phyloP scores from a whole-genome alignment of 2,113 vertebrate genomes.

The Ornithorhynchus anatinus region DNA sequence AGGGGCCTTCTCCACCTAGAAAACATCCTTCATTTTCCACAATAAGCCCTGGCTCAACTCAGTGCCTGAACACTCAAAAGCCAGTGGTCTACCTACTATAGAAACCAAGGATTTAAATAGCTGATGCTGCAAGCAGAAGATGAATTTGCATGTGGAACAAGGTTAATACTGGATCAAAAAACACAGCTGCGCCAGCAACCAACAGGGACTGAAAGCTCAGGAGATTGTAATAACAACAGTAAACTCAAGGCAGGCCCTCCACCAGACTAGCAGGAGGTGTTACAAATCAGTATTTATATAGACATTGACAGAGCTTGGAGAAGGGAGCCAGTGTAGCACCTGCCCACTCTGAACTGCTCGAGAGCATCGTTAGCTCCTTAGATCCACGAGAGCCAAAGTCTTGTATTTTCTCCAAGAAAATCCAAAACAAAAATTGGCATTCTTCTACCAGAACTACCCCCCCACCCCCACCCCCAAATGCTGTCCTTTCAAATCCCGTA shows the following conservation, averaged over 20 bases:
- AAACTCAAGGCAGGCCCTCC: neutral
- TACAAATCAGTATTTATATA: neutral
- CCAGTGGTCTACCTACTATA: neutral
- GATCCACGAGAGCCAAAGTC: neutral
- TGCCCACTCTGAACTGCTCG: neutral
- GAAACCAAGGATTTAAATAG: neutral
- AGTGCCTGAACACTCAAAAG: too few relatives aligned
- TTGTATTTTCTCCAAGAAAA: neutral
- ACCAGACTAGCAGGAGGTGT: neutral
- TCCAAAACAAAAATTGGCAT: neutral
- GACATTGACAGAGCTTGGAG: neutral
- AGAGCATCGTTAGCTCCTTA: neutral
- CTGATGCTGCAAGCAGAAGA: neutral
- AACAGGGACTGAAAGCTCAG: neutral
- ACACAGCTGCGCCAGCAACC: neutral
- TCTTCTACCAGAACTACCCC: neutral
- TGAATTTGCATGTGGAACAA: neutral
- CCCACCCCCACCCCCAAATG: too few relatives aligned
- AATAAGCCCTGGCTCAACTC: too few relatives aligned
- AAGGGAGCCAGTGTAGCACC: neutral
- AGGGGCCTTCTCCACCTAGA: too few relatives aligned
- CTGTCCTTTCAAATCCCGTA: neutral
- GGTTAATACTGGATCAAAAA: neutral
- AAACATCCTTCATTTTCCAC: too few relatives aligned
- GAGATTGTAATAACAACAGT: neutral